Evolutionary conservation across 1,140 invertebrate species (phyloP).

Genomic region (Drosophila serrata): DNA sequence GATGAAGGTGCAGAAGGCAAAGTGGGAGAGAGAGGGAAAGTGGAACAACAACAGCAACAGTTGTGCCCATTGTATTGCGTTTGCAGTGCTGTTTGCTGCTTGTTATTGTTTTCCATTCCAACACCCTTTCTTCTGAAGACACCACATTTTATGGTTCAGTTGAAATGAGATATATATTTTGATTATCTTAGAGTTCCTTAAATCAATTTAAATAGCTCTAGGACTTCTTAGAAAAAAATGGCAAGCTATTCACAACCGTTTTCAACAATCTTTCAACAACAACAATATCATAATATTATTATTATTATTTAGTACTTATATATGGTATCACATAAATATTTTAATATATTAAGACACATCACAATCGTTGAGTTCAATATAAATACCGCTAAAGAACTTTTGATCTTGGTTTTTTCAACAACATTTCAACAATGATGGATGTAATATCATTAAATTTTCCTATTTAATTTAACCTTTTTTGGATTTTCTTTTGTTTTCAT

Average conservation of each 20-base stretch:
- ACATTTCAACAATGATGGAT: not conserved
- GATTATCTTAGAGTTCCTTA: no score
- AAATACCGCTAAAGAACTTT: not conserved
- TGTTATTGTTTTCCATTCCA: slow-evolving; percentile 71
- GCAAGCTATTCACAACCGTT: no score
- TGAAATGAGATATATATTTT: not conserved
- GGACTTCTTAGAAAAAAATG: no score
- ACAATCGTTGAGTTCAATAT: no score
- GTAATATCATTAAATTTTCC: not conserved
- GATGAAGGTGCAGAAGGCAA: slow-evolving; percentile 3
- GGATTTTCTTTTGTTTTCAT: no score
- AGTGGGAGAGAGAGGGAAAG: not conserved
- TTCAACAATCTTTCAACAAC: slow-evolving; percentile 2
- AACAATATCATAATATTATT: no score
- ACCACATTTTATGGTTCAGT: not conserved
- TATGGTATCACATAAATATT: not conserved
- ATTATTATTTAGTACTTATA: no score
- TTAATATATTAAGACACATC: no score
- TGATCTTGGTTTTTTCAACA: not conserved
- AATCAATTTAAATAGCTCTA: no score
- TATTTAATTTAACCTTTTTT: no score
- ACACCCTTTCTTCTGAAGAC: slow-evolving; percentile 1
- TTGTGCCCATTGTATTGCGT: slow-evolving; percentile 66
- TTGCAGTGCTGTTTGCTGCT: slow-evolving; percentile 41
- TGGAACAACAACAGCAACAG: slow-evolving; percentile 59